Percentiles rank a stretch among this genome's conserved stretches.
Conservation (phyloP, 2,888 invertebrate genomes). For the Acrobasis consociella region DNA sequence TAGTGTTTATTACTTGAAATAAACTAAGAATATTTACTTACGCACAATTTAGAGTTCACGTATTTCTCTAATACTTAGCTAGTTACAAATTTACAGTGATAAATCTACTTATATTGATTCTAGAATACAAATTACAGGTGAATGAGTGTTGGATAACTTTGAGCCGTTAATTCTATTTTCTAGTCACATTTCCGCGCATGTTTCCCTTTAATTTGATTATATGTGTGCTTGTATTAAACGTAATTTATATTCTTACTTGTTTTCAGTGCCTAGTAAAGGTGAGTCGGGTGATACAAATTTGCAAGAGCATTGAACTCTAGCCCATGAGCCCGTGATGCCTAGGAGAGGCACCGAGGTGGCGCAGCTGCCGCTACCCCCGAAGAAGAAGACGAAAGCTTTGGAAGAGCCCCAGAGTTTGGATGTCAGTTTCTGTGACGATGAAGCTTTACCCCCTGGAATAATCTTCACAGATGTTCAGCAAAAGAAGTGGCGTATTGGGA, state of each 20-base stretch:
- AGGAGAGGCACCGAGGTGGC: conserved; percentile 63
- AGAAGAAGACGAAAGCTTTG: conserved; percentile 59
- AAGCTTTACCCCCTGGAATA: conserved; percentile 85
- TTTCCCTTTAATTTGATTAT: conserved; percentile 54
- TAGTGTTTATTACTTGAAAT: conserved; percentile 36
- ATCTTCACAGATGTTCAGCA: conserved; percentile 90
- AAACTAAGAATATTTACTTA: conserved; percentile 30
- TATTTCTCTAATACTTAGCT: conserved; percentile 21
- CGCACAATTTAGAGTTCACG: conserved; percentile 26
- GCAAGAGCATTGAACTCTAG: conserved; percentile 28
- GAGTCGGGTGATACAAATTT: conserved; percentile 3
- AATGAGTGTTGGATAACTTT: conserved; percentile 38
- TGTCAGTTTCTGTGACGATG: conserved; percentile 68
- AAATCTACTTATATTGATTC: conserved; percentile 26
- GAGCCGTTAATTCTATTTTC: conserved; percentile 53
- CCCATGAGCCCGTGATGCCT: conserved; percentile 56
- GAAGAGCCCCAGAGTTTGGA: conserved; percentile 60
- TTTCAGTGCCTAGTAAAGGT: conserved; percentile 24
- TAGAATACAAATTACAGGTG: conserved; percentile 38
- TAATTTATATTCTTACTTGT: conserved; percentile 26
- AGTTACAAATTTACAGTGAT: conserved; percentile 12
- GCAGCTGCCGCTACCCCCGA: conserved; percentile 56
- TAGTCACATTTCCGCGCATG: conserved; percentile 53
- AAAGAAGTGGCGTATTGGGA: conserved; percentile 94
- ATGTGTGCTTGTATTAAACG: conserved; percentile 28